Evolutionary conservation across 2,113 vertebrate genomes (phyloP), one percentile per base, ranked within the genome.

Genomic region (Telmatochromis brichardi): DNA sequence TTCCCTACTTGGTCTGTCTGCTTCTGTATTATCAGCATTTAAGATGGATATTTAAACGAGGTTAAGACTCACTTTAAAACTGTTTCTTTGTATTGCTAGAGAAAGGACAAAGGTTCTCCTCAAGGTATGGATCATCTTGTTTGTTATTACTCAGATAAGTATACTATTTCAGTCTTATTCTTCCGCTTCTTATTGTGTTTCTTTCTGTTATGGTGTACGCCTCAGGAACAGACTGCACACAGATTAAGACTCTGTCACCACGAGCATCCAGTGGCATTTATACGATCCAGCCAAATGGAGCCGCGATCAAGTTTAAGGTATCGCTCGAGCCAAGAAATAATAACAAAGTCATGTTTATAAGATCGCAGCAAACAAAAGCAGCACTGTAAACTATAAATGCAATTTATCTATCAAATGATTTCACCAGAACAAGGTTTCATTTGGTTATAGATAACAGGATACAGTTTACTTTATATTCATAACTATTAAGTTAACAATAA

Each of bases 241-340:
- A 93, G 42, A 95, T 96, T 26, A 93, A 94, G 84, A 26, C 6
- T 40, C 15, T 10, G 3, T 45, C 13, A 19, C 89, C 94, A 19
- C 3, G 6, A 28, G 94, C 93, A 17, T 1, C 71, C 23, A 96
- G 93, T 87, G 96, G 96, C 1, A 6, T 95, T 57, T 96, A 96
- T 26, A 13, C 28, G 1, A 92, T 96, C 73, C 81, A 90, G n/a
- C 96, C 95, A 6, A 4, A 8, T 2, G 51, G 87, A 80, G 21
- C 19, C 10, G 40, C 15, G 3, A 4, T 4, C 3, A 33, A 87
- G 2, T 95, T 96, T 47, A 73, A 93, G 96, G 95, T 96, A 81
- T 26, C 2, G 28, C 21, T 50, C 2, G 7, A 76, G 68, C 40
- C 23, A 1, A 26, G 14, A 76, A 76, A 47, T 47, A 47, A 76